phyloP scores from a whole-genome alignment of 2,888 invertebrate genomes.

The Busseola fusca region DNA sequence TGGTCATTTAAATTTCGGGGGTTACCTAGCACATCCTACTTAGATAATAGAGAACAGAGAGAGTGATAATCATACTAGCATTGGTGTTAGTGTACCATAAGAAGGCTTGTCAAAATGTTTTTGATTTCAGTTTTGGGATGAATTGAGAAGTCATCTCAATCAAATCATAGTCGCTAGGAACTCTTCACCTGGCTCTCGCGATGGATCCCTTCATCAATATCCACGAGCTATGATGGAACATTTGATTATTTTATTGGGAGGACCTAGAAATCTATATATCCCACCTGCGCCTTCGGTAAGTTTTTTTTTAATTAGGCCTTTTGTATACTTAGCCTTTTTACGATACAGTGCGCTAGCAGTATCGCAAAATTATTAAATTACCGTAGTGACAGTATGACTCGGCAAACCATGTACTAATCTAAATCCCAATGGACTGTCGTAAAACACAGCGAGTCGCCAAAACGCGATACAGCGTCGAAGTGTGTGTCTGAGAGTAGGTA shows the following conservation, averaged over 20 bases:
- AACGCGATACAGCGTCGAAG: not conserved
- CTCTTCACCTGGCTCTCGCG: not conserved
- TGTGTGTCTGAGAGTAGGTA: no score
- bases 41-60: not conserved
- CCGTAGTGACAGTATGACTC: not conserved
- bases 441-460: not conserved
- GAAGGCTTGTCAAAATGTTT: not conserved
- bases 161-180: not conserved
- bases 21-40: no score
- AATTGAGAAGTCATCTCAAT: not conserved
- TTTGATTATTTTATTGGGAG: not conserved
- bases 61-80: not conserved
- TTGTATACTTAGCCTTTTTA: no score
- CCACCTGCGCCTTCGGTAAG: constrained; percentile 1
- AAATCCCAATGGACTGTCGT: no score
- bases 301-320: not conserved
- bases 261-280: no score
- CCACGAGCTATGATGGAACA: not conserved
- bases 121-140: not conserved
- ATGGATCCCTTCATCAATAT: no score
- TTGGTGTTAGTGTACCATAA: not conserved
- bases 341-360: not conserved
- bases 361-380: no score
- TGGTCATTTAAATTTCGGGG: no score
- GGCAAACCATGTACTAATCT: not conserved